Percentiles rank a stretch among this genome's conserved stretches.
phyloP scores from a whole-genome alignment of 2,888 invertebrate genomes.

The Vanessa cardui region DNA sequence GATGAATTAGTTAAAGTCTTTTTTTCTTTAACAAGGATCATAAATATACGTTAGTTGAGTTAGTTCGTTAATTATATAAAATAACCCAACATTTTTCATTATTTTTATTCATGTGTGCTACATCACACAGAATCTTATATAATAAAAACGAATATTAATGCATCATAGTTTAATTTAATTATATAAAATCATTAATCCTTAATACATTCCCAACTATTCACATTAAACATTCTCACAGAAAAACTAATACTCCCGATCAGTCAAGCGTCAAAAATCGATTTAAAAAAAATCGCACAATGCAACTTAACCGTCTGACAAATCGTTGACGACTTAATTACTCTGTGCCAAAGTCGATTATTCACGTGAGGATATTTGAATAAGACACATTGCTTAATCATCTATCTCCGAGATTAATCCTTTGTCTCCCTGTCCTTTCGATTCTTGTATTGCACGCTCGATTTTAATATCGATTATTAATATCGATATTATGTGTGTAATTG shows the following conservation, averaged over 20 bases:
- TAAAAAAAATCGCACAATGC: constrained; percentile 52
- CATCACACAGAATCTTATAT: background rate
- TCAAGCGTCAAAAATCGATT: constrained; percentile 67
- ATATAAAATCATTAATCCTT: background rate
- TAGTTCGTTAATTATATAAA: too few species aligned
- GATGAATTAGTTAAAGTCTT: too few species aligned
- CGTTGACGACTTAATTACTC: constrained; percentile 64
- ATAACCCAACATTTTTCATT: too few species aligned
- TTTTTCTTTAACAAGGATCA: too few species aligned
- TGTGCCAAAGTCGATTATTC: constrained; percentile 76
- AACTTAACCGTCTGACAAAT: constrained; percentile 59
- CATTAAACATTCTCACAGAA: constrained; percentile 9
- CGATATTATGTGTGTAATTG: background rate
- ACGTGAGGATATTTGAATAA: constrained; percentile 70
- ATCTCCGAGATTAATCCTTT: constrained; percentile 11
- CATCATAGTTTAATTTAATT: constrained; percentile 18
- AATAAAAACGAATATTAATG: constrained; percentile 8
- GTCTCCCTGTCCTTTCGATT: constrained; percentile 15
- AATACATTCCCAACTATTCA: constrained; percentile 6
- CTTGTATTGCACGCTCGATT: constrained; percentile 13
- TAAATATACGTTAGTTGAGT: too few species aligned
- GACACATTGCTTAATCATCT: constrained; percentile 60
- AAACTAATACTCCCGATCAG: constrained; percentile 48
- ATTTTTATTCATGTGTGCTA: background rate
- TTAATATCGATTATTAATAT: background rate